phyloP scores from a whole-genome alignment of 2,113 vertebrate species.

The Oncorhynchus kisutch region DNA sequence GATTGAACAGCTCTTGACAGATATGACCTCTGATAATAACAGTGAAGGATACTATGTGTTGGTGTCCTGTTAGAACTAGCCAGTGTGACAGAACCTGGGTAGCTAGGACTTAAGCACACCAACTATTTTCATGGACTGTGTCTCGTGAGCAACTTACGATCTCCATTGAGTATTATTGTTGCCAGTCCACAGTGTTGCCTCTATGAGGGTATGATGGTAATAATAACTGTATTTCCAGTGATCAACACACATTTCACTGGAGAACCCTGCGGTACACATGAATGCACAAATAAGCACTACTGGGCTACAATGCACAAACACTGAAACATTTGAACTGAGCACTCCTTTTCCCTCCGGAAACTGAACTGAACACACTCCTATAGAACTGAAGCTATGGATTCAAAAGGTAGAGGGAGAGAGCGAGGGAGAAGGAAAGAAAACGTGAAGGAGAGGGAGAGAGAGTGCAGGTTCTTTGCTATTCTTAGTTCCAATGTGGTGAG shows the following conservation, averaged over 20 bases:
- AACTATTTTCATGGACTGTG: too few species aligned
- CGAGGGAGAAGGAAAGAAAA: constrained; percentile 10
- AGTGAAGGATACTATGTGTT: too few species aligned
- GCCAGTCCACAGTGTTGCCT: not conserved
- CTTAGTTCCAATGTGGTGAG: constrained; percentile 54
- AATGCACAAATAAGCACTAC: not conserved
- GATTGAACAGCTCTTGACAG: not conserved
- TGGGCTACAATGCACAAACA: not conserved
- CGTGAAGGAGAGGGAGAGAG: constrained; percentile 23
- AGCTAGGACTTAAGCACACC: too few species aligned
- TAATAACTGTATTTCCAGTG: constrained; percentile 56
- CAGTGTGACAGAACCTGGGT: too few species aligned
- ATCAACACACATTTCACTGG: constrained; percentile 25
- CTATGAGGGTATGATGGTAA: constrained; percentile 39
- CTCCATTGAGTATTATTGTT: too few species aligned
- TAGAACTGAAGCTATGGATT: not conserved
- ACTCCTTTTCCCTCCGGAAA: not conserved
- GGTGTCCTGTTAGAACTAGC: too few species aligned
- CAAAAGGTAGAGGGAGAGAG: not conserved
- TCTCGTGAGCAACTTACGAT: too few species aligned
- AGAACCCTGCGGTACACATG: not conserved
- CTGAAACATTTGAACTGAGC: not conserved
- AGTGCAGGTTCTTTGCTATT: constrained; percentile 62
- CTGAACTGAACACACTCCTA: constrained; percentile 1
- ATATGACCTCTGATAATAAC: not conserved